Evolutionary conservation across 2,113 vertebrate genomes (phyloP).

Genomic region (Cettia cetti): DNA sequence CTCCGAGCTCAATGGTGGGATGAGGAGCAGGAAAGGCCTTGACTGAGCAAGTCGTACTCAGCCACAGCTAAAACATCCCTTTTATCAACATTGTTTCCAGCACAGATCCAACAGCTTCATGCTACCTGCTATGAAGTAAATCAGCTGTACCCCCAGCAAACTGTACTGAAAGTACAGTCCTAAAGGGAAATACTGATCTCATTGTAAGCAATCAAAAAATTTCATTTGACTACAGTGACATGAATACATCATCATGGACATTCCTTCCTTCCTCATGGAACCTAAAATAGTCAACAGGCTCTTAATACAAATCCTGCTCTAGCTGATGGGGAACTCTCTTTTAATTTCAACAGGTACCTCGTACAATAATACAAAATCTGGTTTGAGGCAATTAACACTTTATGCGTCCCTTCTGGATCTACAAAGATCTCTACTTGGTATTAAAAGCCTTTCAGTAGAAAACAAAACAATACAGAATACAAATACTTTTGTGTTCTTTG

Average conservation of each 20-base stretch:
- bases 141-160: background rate
- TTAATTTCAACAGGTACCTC: background rate
- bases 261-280: background rate
- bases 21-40: background rate
- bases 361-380: background rate
- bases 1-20: fast-evolving
- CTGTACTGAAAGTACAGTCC: background rate
- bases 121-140: background rate
- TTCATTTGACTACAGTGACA: background rate
- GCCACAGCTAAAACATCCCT: background rate
- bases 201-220: background rate
- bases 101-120: background rate
- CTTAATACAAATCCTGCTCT: background rate
- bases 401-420: background rate
- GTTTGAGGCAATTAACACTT: fast-evolving
- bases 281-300: background rate
- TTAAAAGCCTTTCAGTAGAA: background rate
- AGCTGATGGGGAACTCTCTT: background rate
- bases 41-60: background rate
- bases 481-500: background rate
- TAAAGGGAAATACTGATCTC: background rate
- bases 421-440: background rate
- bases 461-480: background rate
- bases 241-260: background rate
- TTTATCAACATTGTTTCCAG: background rate